phyloP scores from a whole-genome alignment of 37 sponge, comb jelly and placozoan species.

The Halichondria panicea region DNA sequence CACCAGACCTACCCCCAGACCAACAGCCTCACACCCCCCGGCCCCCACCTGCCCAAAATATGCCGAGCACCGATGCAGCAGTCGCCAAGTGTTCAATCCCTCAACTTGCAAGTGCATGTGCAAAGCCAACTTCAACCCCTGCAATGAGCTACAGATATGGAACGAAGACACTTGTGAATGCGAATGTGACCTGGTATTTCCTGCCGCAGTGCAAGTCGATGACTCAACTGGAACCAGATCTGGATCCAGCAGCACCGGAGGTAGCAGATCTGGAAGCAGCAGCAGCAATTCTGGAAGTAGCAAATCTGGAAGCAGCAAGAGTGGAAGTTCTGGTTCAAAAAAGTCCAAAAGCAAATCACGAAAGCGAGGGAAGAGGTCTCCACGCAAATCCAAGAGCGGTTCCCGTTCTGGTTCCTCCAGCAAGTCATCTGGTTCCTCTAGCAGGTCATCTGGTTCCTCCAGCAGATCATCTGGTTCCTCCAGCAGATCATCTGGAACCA shows the following conservation, averaged over 20 bases:
- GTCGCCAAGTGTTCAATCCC: not conserved
- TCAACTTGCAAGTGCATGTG: conserved; percentile 8
- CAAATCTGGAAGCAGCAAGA: not conserved
- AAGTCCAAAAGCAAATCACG: not conserved
- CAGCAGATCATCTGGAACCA: not conserved
- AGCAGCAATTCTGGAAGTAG: not conserved
- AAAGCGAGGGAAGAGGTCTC: not conserved
- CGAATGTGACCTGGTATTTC: conserved; percentile 1
- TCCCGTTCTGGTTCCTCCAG: not conserved
- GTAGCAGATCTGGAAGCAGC: not conserved
- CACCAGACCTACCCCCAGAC: not conserved
- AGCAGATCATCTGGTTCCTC: not conserved
- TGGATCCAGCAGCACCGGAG: not conserved
- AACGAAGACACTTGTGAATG: conserved; percentile 26
- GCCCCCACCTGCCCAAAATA: not conserved
- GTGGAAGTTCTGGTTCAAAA: not conserved
- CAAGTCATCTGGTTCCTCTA: not conserved
- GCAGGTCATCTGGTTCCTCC: not conserved
- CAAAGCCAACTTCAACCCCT: not conserved
- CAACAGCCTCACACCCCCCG: not conserved
- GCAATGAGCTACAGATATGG: conserved; percentile 2
- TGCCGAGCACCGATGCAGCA: not conserved
- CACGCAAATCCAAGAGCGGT: too few species aligned
- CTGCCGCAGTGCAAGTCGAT: not conserved
- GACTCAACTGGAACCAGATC: not conserved